phyloP scores from a whole-genome alignment of 30 jellyfish, hydroid and myxozoan genomes.

The Hydractinia symbiolongicarpus region DNA sequence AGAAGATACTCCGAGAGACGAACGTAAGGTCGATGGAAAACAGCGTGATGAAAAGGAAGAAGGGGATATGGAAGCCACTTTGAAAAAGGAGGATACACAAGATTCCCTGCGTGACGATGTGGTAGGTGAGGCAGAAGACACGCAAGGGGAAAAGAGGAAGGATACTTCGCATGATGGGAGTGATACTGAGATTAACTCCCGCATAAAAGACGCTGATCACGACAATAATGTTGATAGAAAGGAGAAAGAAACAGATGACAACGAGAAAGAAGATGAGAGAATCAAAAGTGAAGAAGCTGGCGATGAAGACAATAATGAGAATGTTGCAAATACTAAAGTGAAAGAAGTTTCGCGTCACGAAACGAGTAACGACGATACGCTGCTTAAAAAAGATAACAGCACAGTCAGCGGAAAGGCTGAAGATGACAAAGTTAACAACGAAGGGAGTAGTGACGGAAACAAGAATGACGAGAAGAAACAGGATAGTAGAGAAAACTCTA shows the following conservation, averaged over 20 bases:
- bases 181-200: too few species aligned
- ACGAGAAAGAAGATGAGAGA: conserved; percentile 2
- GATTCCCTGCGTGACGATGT: too few species aligned
- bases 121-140: too few species aligned
- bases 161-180: too few species aligned
- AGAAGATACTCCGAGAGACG: too few species aligned
- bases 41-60: too few species aligned
- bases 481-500: background rate
- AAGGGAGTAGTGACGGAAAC: background rate
- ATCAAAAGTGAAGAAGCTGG: conserved; percentile 22
- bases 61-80: too few species aligned
- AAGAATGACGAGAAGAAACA: background rate
- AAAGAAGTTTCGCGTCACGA: background rate
- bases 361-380: background rate
- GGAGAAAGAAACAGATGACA: conserved; percentile 5
- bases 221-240: too few species aligned
- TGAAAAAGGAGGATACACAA: too few species aligned
- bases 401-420: conserved; percentile 15
- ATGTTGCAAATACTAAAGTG: background rate
- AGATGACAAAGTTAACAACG: conserved; percentile 11
- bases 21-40: too few species aligned
- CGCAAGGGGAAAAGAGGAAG: too few species aligned
- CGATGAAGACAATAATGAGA: conserved; percentile 8
- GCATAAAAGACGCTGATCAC: too few species aligned
- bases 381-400: background rate